Conservation (phyloP, 2,797 vertebrate species). For the Poliocrania exsul region DNA sequence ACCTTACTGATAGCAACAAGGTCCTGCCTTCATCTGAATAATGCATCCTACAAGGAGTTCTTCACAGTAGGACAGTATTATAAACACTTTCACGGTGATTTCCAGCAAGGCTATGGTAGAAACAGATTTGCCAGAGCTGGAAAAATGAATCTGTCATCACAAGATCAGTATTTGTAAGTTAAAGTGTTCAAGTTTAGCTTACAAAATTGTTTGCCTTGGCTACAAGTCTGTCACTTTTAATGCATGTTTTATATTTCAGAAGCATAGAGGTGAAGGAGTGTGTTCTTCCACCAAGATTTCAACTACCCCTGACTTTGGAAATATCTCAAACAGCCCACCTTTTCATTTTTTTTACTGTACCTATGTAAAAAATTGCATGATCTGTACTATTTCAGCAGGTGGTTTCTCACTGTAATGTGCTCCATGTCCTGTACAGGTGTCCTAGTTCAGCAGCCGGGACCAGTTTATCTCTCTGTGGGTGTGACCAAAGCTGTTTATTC, state of each 20-base stretch:
- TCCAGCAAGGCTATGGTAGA: slow-evolving; percentile 26
- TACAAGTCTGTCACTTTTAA: slow-evolving; percentile 32
- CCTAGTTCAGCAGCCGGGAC: too few relatives aligned
- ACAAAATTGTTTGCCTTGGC: slow-evolving; percentile 43
- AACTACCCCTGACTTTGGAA: slow-evolving; percentile 13
- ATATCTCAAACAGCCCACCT: background rate
- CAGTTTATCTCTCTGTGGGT: too few relatives aligned
- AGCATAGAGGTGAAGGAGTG: background rate
- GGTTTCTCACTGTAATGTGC: background rate
- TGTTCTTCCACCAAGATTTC: slow-evolving; percentile 39
- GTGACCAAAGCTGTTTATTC: too few relatives aligned
- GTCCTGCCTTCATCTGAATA: background rate
- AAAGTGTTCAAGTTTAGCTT: slow-evolving; percentile 32
- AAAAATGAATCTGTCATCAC: slow-evolving; percentile 60
- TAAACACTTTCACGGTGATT: slow-evolving; percentile 45
- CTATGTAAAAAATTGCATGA: background rate
- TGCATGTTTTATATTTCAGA: slow-evolving; percentile 29
- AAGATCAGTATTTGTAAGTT: slow-evolving; percentile 22
- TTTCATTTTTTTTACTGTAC: background rate
- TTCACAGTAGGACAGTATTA: slow-evolving; percentile 7
- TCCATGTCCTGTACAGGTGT: background rate
- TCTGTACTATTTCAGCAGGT: slow-evolving; percentile 33
- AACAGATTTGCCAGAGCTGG: slow-evolving; percentile 28
- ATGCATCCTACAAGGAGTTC: background rate
- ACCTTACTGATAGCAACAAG: background rate